Percentiles rank a stretch among this genome's conserved stretches.
These are phyloP conservation scores for Cuniculus paca DNA, from an alignment of 2,797 vertebrate genomes.

Conservation along the genomic window DNA sequence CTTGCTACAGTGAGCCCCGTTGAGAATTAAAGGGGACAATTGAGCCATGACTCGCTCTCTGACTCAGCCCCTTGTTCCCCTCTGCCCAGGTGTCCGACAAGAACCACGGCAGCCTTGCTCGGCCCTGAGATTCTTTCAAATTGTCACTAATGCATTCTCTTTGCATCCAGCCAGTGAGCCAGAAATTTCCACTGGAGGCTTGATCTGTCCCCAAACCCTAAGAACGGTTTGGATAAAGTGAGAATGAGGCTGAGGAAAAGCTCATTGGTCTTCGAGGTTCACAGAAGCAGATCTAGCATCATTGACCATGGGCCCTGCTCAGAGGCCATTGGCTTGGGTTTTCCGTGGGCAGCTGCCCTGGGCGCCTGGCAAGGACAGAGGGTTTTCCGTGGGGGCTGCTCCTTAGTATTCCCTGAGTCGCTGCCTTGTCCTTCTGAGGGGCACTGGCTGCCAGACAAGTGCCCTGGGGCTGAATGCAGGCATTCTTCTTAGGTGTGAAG, in stretches of 20 bases:
- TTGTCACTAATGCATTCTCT: accelerated
- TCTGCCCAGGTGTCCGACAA: neutral
- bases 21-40: accelerated
- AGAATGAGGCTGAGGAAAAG: neutral
- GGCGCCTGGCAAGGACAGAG: neutral
- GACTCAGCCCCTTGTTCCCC: no score
- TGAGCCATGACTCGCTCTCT: accelerated
- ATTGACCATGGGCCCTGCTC: no score
- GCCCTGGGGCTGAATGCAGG: neutral
- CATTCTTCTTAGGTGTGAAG: neutral
- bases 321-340: neutral
- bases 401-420: constrained; percentile 16
- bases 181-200: accelerated
- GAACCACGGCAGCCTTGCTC: neutral
- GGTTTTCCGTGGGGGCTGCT: neutral
- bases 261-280: accelerated
- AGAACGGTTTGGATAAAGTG: neutral
- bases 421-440: neutral
- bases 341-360: neutral
- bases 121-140: accelerated
- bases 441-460: neutral
- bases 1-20: neutral
- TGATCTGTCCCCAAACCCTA: accelerated
- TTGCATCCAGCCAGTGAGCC: neutral
- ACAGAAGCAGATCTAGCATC: neutral